Conservation (phyloP, 2,797 vertebrate genomes). For the Acestrorhynchus altus region DNA sequence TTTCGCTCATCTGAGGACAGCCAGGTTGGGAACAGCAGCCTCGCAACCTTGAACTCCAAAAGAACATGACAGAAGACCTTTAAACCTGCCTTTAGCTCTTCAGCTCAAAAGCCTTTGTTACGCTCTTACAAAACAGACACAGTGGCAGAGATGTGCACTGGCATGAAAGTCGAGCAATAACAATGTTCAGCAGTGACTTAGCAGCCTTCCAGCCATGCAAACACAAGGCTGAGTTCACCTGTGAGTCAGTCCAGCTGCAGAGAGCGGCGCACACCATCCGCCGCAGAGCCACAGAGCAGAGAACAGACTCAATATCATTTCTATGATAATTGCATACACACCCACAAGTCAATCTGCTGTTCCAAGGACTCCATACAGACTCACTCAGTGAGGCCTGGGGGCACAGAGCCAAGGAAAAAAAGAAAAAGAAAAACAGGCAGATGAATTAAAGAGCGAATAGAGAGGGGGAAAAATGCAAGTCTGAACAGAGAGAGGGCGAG, state of each 20-base stretch:
- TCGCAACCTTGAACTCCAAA: not conserved
- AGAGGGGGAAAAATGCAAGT: not conserved
- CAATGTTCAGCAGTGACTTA: constrained; percentile 24
- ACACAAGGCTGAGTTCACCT: constrained; percentile 41
- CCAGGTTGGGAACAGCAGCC: too few relatives aligned
- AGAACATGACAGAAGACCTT: not conserved
- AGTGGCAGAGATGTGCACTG: not conserved
- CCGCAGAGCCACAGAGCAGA: constrained; percentile 4
- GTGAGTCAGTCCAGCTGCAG: constrained; percentile 26
- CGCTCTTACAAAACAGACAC: constrained; percentile 6
- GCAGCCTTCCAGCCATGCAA: constrained; percentile 26
- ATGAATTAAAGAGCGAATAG: constrained; percentile 24
- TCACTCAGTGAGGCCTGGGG: constrained; percentile 37
- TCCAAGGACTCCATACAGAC: constrained; percentile 40
- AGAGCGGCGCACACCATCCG: constrained; percentile 22
- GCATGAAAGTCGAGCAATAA: constrained; percentile 22
- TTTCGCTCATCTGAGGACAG: too few relatives aligned
- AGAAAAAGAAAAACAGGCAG: constrained; percentile 25
- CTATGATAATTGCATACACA: constrained; percentile 56
- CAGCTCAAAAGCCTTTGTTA: not conserved
- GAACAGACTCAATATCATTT: constrained; percentile 45
- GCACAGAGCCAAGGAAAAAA: constrained; percentile 29
- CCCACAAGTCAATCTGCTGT: constrained; percentile 53
- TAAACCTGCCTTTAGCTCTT: not conserved
- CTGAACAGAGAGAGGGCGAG: not conserved